Base-by-base conservation (phyloP, 2,797 vertebrate genomes). In the Lophotriccus pileatus region DNA sequence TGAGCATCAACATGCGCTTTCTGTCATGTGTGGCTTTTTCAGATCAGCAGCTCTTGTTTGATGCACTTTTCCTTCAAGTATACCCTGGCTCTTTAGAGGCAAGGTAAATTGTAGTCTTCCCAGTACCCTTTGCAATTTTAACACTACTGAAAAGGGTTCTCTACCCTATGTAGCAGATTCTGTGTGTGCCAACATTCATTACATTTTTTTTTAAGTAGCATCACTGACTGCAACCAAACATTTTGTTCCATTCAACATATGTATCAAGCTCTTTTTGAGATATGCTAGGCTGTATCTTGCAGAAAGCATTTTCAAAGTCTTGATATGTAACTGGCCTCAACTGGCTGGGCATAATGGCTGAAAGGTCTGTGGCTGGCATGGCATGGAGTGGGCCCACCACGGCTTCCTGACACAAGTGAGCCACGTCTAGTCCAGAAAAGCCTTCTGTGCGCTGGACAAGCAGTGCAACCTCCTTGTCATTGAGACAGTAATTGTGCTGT, bases 221-320 rank as follows among this genome's bases (percentile, higher is more conserved):
- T 99, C 98, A 99, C 98, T 99, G 99, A 98, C 98, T 99, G 98
- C 99, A 99, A 97, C 99, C 99, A 98, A 99, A 99, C 99, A 99
- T 99, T 99, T 99, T 99, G 98, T 99, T 99, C 99, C 99, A 99
- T 98, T 99, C 99, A 97, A 99, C 98, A 97, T 99, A 99, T 94
- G 99, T 99, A 98, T 99, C 99, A 78, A 99, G 98, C 98, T 99
- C 99, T 98, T 99, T 99, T 97, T 99, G 99, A 97, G 99, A 99
- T 99, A 99, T 99, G 98, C 99, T 99, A 96, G 99, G 99, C 98
- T 99, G 99, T 97, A 99, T 99, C 98, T 99, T 99, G 98, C 99
- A 99, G 98, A 99, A 99, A 96, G 99, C 99, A 97, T 99, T 99
- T 98, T 99, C 99, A 98, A 99, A 99, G 99, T 99, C 99, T 98